Conservation (phyloP, 2,113 vertebrate species). For the Rhea pennata region DNA sequence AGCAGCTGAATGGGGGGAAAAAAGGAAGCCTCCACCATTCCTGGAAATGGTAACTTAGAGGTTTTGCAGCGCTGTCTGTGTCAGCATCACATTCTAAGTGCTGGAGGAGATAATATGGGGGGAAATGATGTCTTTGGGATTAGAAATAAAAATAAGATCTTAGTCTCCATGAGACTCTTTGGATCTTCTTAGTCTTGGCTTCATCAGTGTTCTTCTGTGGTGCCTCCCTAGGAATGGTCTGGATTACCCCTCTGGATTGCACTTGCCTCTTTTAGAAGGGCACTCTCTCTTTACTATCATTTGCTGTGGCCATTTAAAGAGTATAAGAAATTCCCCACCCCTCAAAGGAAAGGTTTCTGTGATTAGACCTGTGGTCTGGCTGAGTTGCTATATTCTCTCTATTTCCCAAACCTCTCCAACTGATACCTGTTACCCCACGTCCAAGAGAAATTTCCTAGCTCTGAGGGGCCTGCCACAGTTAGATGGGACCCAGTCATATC, state of each 20-base stretch:
- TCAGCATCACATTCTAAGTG: neutral
- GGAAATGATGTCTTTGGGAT: neutral
- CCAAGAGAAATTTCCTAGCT: neutral
- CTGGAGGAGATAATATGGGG: neutral
- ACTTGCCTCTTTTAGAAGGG: neutral
- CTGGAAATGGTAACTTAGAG: neutral
- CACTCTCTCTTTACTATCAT: neutral
- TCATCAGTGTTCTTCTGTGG: neutral
- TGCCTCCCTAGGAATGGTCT: no score
- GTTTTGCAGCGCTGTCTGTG: neutral
- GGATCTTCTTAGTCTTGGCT: neutral
- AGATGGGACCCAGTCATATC: no score
- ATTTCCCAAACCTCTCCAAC: neutral
- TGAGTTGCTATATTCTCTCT: neutral
- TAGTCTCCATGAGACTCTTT: neutral
- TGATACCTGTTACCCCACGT: neutral
- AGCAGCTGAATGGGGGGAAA: neutral
- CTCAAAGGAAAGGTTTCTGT: neutral
- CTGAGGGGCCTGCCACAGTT: neutral
- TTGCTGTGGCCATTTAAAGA: neutral
- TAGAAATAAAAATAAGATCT: neutral
- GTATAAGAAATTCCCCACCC: neutral
- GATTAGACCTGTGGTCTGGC: neutral
- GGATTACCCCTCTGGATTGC: neutral
- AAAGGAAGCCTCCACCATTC: neutral